Conservation (phyloP, 1,140 invertebrate species). For the Pogonomyrmex californicus region DNA sequence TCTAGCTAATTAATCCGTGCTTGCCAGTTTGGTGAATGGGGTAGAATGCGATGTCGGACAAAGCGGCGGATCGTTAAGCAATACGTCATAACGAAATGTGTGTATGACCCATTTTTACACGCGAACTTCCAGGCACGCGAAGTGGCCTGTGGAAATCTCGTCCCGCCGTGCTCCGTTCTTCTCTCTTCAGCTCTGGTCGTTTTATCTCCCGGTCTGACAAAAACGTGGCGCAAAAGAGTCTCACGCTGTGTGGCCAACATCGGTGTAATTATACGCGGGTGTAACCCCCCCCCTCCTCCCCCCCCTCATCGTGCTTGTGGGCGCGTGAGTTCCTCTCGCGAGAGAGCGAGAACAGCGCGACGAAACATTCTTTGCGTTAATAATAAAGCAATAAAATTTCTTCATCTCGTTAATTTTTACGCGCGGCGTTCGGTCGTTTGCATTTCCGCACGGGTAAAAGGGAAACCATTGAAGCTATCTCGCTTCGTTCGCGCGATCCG, state of each 20-base stretch:
- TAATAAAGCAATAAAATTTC: conserved; percentile 52
- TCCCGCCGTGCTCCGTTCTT: not conserved
- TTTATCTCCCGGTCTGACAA: conserved; percentile 25
- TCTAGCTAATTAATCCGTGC: conserved; percentile 51
- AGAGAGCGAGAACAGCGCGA: not conserved
- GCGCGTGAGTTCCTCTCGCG: not conserved
- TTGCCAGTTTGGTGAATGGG: conserved; percentile 3
- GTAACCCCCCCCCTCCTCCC: not conserved
- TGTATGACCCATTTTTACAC: conserved; percentile 53
- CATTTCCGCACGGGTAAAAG: not conserved
- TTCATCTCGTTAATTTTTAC: conserved; percentile 18
- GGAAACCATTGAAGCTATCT: not conserved
- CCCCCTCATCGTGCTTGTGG: not conserved
- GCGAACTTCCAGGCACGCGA: conserved; percentile 45
- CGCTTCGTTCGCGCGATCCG: not conserved
- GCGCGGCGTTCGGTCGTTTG: not conserved
- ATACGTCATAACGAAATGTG: conserved; percentile 57
- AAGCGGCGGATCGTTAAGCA: conserved; percentile 34
- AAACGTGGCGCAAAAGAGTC: conserved; percentile 58
- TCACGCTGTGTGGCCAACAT: conserved; percentile 58
- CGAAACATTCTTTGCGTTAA: conserved; percentile 12
- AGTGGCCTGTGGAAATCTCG: conserved; percentile 43
- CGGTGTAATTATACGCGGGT: conserved; percentile 41
- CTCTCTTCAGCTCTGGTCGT: not conserved
- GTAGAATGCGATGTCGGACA: conserved; percentile 25